Evolutionary conservation across 2,888 invertebrate species (phyloP), one percentile per base, ranked within the genome.

Genomic region (Phorcus lineatus): DNA sequence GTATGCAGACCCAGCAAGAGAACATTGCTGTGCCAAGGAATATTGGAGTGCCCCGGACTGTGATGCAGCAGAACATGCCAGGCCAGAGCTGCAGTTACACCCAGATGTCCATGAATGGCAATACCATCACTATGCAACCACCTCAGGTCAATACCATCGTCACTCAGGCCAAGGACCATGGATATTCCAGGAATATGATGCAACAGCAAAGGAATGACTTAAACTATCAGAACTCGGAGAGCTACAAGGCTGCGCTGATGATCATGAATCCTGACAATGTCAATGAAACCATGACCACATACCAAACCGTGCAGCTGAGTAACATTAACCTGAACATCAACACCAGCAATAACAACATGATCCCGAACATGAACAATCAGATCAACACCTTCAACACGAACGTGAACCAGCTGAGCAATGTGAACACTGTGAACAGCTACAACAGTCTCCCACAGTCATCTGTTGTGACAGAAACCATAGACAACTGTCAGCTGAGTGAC

Each of bases 191-290:
- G 11, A 62, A 62, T 24, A 62, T 62, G 62, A 62, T 62, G 62
- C 62, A 62, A 3, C 62, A 16, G 13, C 62, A 22, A 62, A 62
- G 62, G 11, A 28, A 62, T 3, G 24, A 62, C 28, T 16, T 62
- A 11, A 62, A 62, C 62, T 62, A 62, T 62, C 62, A 62, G 28
- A 28, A 24, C 13, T 62, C 62, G 16, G 62, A 62, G 24, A 28
- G 28, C n/a, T 62, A 62, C 62, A 62, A 62, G 28, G 62, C 62
- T 62, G 62, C 62, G 11, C 24, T 62, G 62, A 62, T 62, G 62
- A 62, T 62, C 24, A 62, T 62, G 62, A 62, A 24, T 28, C 62
- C 62, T 17, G 62, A 62, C 28, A 62, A 62, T 28, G 28, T 62
- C 28, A 13, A 24, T 24, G 62, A 62, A 16, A 62, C 16, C 28